These are phyloP conservation scores for Druon quercuslanigerum DNA, from an alignment of 1,140 invertebrate genomes.

Conservation along the genomic window DNA sequence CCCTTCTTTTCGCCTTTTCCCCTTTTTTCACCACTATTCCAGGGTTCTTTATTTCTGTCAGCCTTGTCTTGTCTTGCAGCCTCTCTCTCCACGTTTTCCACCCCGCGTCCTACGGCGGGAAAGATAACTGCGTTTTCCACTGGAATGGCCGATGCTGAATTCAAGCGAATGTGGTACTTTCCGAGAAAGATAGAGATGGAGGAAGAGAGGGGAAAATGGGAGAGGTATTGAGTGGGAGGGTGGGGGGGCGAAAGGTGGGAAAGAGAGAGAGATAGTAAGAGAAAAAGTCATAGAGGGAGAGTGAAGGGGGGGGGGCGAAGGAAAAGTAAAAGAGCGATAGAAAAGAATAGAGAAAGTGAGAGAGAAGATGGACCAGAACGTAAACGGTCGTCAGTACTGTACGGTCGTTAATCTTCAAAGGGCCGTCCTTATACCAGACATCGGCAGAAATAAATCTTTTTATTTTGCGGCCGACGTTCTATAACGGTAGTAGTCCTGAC, in stretches of 20 bases:
- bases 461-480: slow-evolving; percentile 17
- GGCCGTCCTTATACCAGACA: slow-evolving; percentile 20
- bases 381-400: slow-evolving; percentile 21
- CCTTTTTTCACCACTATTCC: neutral
- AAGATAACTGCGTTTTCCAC: slow-evolving; percentile 29
- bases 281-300: neutral
- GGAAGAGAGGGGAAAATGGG: neutral
- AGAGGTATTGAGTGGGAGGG: neutral
- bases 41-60: slow-evolving; percentile 23
- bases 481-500: slow-evolving; percentile 3
- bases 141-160: slow-evolving; percentile 29
- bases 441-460: slow-evolving; percentile 28
- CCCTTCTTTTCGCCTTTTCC: neutral
- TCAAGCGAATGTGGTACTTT: slow-evolving; percentile 22
- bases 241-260: neutral
- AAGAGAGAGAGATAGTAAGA: neutral
- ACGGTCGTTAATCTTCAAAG: slow-evolving; percentile 29
- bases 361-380: slow-evolving; percentile 8
- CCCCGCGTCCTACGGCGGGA: neutral
- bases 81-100: neutral
- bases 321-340: too few relatives aligned
- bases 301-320: neutral
- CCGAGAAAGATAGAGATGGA: neutral
- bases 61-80: neutral
- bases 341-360: slow-evolving; percentile 3